Evolutionary conservation across 2,888 invertebrate species (phyloP).

Genomic region (Tetragnatha montana): DNA sequence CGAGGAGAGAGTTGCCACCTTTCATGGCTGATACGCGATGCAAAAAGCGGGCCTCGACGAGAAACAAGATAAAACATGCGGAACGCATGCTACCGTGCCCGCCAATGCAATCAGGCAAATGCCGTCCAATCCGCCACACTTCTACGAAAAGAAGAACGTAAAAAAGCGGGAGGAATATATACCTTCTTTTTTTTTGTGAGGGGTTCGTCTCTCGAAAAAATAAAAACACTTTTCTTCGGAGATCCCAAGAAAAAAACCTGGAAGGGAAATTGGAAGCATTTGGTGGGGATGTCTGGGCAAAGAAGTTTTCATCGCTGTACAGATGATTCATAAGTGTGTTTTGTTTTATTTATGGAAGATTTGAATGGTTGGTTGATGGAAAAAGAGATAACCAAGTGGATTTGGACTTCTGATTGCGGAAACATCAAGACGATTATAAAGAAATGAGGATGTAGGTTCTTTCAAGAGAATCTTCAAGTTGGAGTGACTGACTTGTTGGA

Average conservation of each 20-base stretch:
- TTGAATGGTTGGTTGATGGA: not conserved
- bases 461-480: not conserved
- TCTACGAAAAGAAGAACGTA: constrained; percentile 1
- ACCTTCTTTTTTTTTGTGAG: not conserved
- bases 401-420: not conserved
- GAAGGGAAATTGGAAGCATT: constrained; percentile 38
- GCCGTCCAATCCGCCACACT: constrained; percentile 56
- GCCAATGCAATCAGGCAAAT: constrained; percentile 62
- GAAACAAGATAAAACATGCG: constrained; percentile 53
- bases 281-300: constrained; percentile 10
- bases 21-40: constrained; percentile 45
- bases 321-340: not conserved
- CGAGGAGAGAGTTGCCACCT: constrained; percentile 29
- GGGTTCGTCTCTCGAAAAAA: not conserved
- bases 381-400: not conserved
- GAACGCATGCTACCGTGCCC: constrained; percentile 45
- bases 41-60: constrained; percentile 15
- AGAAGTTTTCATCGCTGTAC: constrained; percentile 23
- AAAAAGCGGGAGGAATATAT: not conserved
- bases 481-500: not conserved
- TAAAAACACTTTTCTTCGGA: constrained; percentile 41
- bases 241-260: not conserved
- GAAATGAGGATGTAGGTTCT: not conserved
- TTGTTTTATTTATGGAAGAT: not conserved
- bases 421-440: not conserved